Percentiles rank a stretch among this genome's conserved stretches.
Conservation (phyloP, 2,797 vertebrate species). For the Perodicticus potto region DNA sequence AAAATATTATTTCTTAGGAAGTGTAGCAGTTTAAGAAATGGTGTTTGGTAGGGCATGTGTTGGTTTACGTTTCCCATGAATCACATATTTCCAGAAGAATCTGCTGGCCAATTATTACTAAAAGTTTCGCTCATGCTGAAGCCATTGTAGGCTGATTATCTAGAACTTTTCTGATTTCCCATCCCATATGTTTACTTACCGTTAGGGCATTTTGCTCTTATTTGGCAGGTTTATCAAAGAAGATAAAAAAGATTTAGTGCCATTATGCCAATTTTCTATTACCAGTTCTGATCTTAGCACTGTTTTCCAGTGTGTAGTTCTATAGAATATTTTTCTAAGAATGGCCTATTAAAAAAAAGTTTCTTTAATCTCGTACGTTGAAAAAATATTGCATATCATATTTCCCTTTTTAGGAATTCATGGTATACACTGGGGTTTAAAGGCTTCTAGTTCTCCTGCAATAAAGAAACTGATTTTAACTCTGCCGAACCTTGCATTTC, state of each 20-base stretch:
- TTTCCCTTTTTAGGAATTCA: slow-evolving; percentile 30
- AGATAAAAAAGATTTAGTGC: slow-evolving; percentile 36
- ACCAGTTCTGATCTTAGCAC: slow-evolving; percentile 44
- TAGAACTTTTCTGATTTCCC: slow-evolving; percentile 53
- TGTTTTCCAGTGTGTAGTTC: slow-evolving; percentile 47
- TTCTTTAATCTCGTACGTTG: slow-evolving; percentile 18
- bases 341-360: not conserved
- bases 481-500: slow-evolving; percentile 53
- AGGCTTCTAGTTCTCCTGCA: slow-evolving; percentile 46
- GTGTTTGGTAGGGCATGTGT: not conserved
- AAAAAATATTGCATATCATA: not conserved
- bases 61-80: slow-evolving; percentile 50
- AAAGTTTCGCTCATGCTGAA: slow-evolving; percentile 12
- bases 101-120: slow-evolving; percentile 55
- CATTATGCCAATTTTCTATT: slow-evolving; percentile 36
- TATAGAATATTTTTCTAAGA: slow-evolving; percentile 51
- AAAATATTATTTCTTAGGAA: slow-evolving; percentile 20
- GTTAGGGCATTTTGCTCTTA: slow-evolving; percentile 36
- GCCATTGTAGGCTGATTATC: slow-evolving; percentile 33
- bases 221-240: slow-evolving; percentile 50
- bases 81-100: slow-evolving; percentile 60
- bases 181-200: slow-evolving; percentile 46
- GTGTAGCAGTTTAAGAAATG: slow-evolving; percentile 29
- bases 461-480: slow-evolving; percentile 67
- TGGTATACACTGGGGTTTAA: not conserved